Evolutionary conservation across 2,888 invertebrate species (phyloP).

Genomic region (Brachyptera putata): DNA sequence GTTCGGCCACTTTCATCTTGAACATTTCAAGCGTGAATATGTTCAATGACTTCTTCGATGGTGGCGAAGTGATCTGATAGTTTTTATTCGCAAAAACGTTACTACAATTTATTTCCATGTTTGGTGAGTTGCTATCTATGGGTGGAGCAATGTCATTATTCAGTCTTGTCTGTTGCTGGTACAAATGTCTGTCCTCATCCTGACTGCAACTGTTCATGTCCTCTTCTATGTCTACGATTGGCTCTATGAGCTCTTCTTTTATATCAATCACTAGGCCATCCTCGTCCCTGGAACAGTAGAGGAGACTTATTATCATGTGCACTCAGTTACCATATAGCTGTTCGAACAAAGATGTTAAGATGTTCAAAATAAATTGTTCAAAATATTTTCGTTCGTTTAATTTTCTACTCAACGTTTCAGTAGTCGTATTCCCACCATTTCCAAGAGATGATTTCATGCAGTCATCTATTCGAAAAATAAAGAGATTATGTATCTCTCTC

Average conservation of each 20-base stretch:
- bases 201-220: background rate
- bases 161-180: background rate
- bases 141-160: background rate
- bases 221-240: background rate
- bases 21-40: background rate
- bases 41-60: background rate
- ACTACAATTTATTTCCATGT: background rate
- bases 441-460: too few relatives aligned
- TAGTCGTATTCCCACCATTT: too few relatives aligned
- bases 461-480: too few relatives aligned
- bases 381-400: too few relatives aligned
- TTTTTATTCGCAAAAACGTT: background rate
- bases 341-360: too few relatives aligned
- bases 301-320: background rate
- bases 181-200: background rate
- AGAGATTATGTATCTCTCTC: too few relatives aligned
- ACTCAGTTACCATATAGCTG: too few relatives aligned
- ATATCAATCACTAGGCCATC: background rate
- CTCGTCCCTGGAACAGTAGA: background rate
- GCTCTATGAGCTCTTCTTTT: background rate
- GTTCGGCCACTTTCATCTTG: conserved; percentile 5
- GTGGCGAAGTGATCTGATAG: background rate
- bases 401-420: too few relatives aligned
- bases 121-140: background rate
- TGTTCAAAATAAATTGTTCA: too few relatives aligned